phyloP scores from a whole-genome alignment of 92 coral and sea anemone species.

The Porites rus region DNA sequence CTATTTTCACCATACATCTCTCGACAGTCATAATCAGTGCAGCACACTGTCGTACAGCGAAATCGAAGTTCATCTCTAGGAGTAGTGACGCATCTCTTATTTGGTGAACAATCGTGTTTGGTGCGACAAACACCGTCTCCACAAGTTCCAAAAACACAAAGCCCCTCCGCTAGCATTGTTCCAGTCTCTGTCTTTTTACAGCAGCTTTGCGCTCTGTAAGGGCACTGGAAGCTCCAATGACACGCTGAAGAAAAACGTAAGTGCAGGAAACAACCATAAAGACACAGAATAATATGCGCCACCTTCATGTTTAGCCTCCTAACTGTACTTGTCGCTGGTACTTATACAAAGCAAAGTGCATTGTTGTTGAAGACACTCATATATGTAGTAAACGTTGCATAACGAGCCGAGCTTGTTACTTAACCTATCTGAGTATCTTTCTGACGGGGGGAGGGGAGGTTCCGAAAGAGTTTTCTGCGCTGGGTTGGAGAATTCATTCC shows the following conservation, averaged over 20 bases:
- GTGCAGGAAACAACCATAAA: not conserved
- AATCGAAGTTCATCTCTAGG: too few species aligned
- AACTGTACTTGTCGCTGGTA: too few species aligned
- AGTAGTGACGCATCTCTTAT: not conserved
- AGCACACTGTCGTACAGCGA: not conserved
- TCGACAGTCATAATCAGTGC: not conserved
- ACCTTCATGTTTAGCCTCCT: too few species aligned
- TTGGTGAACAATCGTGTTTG: constrained; percentile 2
- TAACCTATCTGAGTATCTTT: too few species aligned
- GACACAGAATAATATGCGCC: too few species aligned
- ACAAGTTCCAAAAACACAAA: not conserved
- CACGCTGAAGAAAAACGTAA: not conserved
- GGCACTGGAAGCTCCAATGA: not conserved
- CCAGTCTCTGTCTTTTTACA: not conserved
- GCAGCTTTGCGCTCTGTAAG: not conserved
- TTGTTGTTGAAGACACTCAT: too few species aligned
- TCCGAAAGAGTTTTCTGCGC: too few species aligned
- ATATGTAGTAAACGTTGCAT: too few species aligned
- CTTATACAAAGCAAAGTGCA: too few species aligned
- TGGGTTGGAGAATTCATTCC: too few species aligned
- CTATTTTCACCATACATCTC: not conserved
- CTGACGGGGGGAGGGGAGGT: too few species aligned
- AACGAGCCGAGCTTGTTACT: too few species aligned
- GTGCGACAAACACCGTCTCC: not conserved
- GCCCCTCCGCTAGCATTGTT: not conserved